Conservation (phyloP, 2,888 invertebrate species). For the Acleris sparsana region DNA sequence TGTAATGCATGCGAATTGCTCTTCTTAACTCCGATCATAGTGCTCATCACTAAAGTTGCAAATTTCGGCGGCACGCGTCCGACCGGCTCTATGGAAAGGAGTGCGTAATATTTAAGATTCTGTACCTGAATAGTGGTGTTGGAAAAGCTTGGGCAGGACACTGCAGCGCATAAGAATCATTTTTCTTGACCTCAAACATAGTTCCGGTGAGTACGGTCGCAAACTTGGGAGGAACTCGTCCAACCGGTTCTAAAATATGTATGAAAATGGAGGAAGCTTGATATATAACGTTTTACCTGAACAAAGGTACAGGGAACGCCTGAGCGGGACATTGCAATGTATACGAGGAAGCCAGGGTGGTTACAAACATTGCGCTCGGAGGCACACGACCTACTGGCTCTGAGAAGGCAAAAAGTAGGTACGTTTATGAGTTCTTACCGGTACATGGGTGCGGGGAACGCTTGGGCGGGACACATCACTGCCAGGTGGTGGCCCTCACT, state of each 20-base stretch:
- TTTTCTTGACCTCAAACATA: conserved; percentile 81
- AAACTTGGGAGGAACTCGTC: conserved; percentile 82
- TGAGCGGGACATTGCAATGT: conserved; percentile 89
- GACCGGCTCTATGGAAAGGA: conserved; percentile 84
- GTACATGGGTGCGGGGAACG: conserved; percentile 87
- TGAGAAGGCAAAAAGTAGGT: conserved; percentile 64
- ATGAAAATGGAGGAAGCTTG: conserved; percentile 47
- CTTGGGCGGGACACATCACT: conserved; percentile 88
- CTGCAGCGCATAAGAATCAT: conserved; percentile 74
- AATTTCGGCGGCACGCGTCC: conserved; percentile 88
- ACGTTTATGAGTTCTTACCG: conserved; percentile 83
- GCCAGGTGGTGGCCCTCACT: conserved; percentile 78
- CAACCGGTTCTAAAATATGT: conserved; percentile 65
- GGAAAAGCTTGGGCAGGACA: conserved; percentile 88
- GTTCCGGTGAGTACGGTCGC: conserved; percentile 79
- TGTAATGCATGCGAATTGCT: conserved; percentile 80
- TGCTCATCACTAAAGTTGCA: conserved; percentile 85
- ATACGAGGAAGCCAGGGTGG: conserved; percentile 70
- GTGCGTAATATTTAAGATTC: conserved; percentile 40
- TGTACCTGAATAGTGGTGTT: conserved; percentile 82
- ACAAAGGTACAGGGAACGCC: conserved; percentile 81
- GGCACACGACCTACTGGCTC: conserved; percentile 76
- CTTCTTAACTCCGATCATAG: conserved; percentile 80
- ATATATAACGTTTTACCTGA: conserved; percentile 68
- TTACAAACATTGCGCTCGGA: conserved; percentile 84